These are phyloP conservation scores for Dasypogon diadema DNA, from an alignment of 2,888 invertebrate genomes.

Conservation along the genomic window DNA sequence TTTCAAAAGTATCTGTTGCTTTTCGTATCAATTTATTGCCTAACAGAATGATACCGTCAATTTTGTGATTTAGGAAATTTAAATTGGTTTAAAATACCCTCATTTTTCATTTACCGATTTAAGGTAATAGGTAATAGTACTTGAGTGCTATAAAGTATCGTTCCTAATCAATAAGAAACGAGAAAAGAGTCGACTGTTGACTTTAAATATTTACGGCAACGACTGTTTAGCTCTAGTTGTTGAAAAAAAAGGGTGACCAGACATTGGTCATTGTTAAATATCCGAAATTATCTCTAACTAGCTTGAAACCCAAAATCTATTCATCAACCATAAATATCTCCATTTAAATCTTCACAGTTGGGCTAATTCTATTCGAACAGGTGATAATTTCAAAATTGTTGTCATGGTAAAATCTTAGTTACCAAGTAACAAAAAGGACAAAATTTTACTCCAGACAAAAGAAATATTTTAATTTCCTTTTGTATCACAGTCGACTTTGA, in stretches of 20 bases:
- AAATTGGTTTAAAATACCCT: not conserved
- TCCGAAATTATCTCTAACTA: no score
- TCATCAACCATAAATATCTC: no score
- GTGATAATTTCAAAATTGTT: slow-evolving; percentile 28
- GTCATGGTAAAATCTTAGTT: slow-evolving; percentile 39
- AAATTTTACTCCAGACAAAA: slow-evolving; percentile 29
- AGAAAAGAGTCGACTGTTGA: no score
- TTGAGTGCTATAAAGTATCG: no score
- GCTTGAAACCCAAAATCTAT: no score
- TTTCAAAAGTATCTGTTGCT: slow-evolving; percentile 45
- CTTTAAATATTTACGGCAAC: no score
- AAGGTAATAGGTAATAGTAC: no score
- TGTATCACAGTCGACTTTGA: slow-evolving; percentile 30
- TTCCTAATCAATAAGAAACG: no score
- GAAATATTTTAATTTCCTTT: slow-evolving; percentile 51
- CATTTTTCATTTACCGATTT: not conserved
- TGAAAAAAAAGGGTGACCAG: no score
- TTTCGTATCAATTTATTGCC: slow-evolving; percentile 44
- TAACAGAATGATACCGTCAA: slow-evolving; percentile 9
- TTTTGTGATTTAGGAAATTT: slow-evolving; percentile 21
- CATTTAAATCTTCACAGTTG: no score
- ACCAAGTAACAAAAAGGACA: slow-evolving; percentile 27
- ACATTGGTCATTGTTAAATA: no score
- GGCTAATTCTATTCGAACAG: slow-evolving; percentile 19
- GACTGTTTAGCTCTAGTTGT: no score